Conservation (phyloP, 2,888 invertebrate species). For the Ferrisia virgata region DNA sequence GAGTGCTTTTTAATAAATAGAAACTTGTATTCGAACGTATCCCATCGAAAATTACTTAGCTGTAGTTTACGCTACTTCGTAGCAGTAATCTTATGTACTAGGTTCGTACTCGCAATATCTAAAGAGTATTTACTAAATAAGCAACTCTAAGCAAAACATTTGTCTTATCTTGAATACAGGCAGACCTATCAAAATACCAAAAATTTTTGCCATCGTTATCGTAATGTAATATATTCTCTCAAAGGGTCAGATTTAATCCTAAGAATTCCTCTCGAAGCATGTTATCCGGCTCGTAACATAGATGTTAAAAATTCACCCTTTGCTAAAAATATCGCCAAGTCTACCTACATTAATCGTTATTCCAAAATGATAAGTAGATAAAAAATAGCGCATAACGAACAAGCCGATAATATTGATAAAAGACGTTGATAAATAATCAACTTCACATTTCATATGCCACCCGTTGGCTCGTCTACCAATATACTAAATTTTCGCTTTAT, state of each 20-base stretch:
- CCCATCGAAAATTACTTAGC: background rate
- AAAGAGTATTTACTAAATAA: too few species aligned
- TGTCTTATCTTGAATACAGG: background rate
- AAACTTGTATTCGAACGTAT: background rate
- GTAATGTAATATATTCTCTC: background rate
- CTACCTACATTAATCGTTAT: background rate
- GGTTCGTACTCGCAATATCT: background rate
- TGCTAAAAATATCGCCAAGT: background rate
- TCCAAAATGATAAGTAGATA: slow-evolving; percentile 1
- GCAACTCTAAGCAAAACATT: background rate
- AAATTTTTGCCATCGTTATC: background rate
- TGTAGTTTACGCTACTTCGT: background rate
- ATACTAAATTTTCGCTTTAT: background rate
- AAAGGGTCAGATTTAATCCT: background rate
- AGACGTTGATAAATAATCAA: background rate
- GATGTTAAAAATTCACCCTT: background rate
- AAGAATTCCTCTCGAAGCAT: background rate
- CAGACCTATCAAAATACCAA: background rate
- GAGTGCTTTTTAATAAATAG: slow-evolving; percentile 15
- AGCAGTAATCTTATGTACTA: background rate
- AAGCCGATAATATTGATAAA: background rate
- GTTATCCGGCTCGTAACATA: background rate
- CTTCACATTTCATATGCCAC: background rate
- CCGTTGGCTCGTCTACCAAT: background rate
- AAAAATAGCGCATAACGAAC: background rate